A percentile compares a stretch with the other conserved stretches of the same genome.
Evolutionary conservation across 92 coral and sea anemone genomes (phyloP).

Genomic region (Umimayanthus kanabou): DNA sequence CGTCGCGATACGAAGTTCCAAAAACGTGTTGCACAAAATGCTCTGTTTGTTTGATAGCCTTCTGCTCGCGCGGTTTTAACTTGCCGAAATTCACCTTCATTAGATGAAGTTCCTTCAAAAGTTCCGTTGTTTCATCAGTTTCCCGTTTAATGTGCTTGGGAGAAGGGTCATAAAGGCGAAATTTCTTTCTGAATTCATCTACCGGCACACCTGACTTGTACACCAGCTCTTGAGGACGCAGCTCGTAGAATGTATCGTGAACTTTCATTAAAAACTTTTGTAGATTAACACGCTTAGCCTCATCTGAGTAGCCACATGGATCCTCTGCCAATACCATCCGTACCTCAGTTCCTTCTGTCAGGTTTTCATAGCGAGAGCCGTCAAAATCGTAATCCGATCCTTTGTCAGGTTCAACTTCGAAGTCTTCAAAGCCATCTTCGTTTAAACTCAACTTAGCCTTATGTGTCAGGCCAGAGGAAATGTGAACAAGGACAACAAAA

Average conservation of each 20-base stretch:
- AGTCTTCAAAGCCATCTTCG: conserved; percentile 13
- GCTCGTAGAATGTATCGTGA: conserved; percentile 19
- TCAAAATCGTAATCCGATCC: background rate
- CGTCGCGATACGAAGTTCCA: conserved; percentile 29
- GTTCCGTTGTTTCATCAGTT: conserved; percentile 4
- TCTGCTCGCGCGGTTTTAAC: conserved; percentile 32
- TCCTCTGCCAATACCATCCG: background rate
- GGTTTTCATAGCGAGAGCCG: background rate
- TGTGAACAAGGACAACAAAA: background rate
- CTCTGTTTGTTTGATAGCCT: conserved; percentile 5
- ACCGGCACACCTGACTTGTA: conserved; percentile 22
- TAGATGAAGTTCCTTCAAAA: background rate
- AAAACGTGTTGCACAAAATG: conserved; percentile 34
- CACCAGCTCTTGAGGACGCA: conserved; percentile 36
- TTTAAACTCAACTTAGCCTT: background rate
- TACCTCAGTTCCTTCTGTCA: background rate
- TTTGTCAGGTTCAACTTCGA: background rate
- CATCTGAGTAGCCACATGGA: background rate
- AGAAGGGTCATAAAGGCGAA: conserved; percentile 33
- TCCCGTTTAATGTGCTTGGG: conserved; percentile 12
- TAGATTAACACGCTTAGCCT: conserved; percentile 22
- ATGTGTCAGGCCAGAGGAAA: background rate
- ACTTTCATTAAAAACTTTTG: conserved; percentile 17
- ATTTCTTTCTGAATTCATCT: background rate
- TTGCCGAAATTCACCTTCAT: background rate